phyloP scores from a whole-genome alignment of 2,797 vertebrate genomes.

The Psittacula derbiana region DNA sequence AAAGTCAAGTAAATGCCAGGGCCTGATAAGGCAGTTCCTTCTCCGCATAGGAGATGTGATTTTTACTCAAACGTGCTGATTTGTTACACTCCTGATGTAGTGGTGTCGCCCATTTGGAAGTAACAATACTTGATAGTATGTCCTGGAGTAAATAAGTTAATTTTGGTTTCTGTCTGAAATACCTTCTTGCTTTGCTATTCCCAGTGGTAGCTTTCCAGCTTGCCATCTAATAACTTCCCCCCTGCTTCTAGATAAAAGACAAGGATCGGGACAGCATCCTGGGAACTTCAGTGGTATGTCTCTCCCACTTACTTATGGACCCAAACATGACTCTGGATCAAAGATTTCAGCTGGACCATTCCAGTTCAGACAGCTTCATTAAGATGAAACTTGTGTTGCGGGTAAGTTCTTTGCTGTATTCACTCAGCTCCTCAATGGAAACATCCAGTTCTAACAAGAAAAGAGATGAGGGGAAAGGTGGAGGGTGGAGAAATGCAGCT shows the following conservation, averaged over 20 bases:
- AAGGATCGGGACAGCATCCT: slow-evolving; percentile 82
- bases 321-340: slow-evolving; percentile 86
- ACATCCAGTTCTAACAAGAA: neutral
- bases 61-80: neutral
- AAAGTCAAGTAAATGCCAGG: neutral
- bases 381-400: slow-evolving; percentile 89
- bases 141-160: neutral
- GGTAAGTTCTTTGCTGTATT: slow-evolving; percentile 68
- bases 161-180: neutral
- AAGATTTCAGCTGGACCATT: slow-evolving; percentile 85
- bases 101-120: neutral
- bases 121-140: neutral
- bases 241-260: slow-evolving; percentile 83
- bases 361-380: slow-evolving; percentile 87
- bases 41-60: neutral
- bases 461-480: neutral
- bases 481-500: neutral
- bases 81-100: neutral
- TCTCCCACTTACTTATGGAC: slow-evolving; percentile 80
- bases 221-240: neutral
- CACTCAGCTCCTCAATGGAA: neutral
- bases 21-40: neutral
- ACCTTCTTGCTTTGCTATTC: neutral
- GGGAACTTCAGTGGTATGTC: slow-evolving; percentile 81
- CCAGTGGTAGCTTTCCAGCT: neutral